These are phyloP conservation scores for Tyrannus savana DNA, from an alignment of 2,113 vertebrate species.

Conservation along the genomic window DNA sequence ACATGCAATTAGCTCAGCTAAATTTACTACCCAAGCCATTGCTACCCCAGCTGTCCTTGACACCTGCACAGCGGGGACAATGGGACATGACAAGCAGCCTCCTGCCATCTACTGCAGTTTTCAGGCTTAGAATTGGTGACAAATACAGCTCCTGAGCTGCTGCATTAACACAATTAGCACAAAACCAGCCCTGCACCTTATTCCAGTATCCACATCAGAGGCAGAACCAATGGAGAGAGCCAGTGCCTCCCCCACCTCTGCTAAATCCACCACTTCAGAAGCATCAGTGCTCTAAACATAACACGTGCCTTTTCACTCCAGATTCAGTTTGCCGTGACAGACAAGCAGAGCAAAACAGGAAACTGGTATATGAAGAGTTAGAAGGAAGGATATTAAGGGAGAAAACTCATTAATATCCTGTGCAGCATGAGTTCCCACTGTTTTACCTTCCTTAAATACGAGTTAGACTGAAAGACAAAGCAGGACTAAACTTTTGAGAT, in stretches of 20 bases:
- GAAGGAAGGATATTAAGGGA: not conserved
- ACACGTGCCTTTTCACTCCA: not conserved
- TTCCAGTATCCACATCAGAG: not conserved
- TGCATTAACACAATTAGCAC: not conserved
- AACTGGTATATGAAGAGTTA: not conserved
- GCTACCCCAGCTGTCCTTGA: constrained; percentile 56
- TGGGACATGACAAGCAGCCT: constrained; percentile 49
- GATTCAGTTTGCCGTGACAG: not conserved
- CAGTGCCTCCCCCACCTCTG: not conserved
- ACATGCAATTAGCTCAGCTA: constrained; percentile 47
- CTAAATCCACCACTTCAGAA: not conserved
- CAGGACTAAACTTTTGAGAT: not conserved
- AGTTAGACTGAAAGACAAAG: not conserved
- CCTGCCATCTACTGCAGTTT: not conserved
- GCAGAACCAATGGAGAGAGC: not conserved
- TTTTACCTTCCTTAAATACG: not conserved
- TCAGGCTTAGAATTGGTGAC: not conserved
- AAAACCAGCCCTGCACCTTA: not conserved
- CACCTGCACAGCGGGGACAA: constrained; percentile 53
- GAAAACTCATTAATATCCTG: not conserved
- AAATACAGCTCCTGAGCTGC: not conserved
- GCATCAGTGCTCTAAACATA: not conserved
- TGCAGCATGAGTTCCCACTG: not conserved
- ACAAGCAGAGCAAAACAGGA: not conserved
- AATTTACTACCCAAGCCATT: constrained; percentile 30